Conservation (phyloP, 2,888 invertebrate genomes). For the Hydraecia micacea region DNA sequence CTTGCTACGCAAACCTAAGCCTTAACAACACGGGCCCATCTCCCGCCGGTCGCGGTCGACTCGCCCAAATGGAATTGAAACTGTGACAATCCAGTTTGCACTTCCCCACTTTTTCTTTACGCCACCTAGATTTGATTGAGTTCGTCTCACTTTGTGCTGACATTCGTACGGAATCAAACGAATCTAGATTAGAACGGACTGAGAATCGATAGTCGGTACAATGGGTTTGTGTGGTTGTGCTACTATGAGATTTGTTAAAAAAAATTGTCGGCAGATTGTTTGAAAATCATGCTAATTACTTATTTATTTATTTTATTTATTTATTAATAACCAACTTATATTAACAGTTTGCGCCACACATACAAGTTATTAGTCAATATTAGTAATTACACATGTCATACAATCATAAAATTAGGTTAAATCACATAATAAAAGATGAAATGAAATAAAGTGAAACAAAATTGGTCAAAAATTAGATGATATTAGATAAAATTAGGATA, state of each 20-base stretch:
- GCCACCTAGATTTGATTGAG: conserved; percentile 84
- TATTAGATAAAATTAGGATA: too few species aligned
- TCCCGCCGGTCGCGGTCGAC: conserved; percentile 68
- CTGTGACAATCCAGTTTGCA: conserved; percentile 84
- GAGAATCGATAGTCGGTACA: conserved; percentile 53
- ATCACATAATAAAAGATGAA: too few species aligned
- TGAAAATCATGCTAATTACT: not conserved
- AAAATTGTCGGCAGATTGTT: not conserved
- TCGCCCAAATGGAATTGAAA: conserved; percentile 86
- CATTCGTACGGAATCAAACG: conserved; percentile 70
- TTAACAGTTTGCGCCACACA: too few species aligned
- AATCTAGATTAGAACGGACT: conserved; percentile 44
- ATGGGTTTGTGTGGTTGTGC: conserved; percentile 14
- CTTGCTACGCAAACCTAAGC: conserved; percentile 40
- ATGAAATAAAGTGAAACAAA: too few species aligned
- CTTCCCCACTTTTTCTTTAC: conserved; percentile 80
- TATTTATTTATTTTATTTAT: not conserved
- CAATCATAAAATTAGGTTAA: too few species aligned
- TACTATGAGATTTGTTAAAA: too few species aligned
- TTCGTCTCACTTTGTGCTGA: conserved; percentile 78
- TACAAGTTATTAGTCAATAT: too few species aligned
- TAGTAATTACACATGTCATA: too few species aligned
- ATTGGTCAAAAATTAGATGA: too few species aligned
- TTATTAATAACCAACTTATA: too few species aligned
- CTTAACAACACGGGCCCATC: conserved; percentile 64